Evolutionary conservation across 1,140 invertebrate genomes (phyloP), one percentile per base, ranked within the genome.

Genomic region (Lithobius niger): DNA sequence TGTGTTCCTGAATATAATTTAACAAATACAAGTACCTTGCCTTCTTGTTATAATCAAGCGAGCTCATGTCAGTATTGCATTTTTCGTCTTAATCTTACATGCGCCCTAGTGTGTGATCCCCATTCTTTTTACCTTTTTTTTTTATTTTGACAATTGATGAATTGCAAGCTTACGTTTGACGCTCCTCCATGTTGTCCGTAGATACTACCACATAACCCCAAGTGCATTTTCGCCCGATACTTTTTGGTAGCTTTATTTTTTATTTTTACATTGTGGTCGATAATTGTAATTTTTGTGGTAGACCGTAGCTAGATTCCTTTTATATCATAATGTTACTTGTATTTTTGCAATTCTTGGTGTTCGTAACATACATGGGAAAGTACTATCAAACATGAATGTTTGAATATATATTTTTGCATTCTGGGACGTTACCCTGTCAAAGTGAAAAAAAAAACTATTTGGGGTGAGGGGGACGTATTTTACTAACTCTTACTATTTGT

Each of bases 301-400:
- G 10, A 27, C 27, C 10, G 6, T 18, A 47, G 15, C 6, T 15
- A 47, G 44, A 21, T 47, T 47, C 44, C 15, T 18, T 47, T 47
- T 47, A 47, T 47, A 47, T 10, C 10, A 47, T 19, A 47, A 47
- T 15, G 44, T 18, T 47, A 22, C 15, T 18, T 47, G 44, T 47
- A 50, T 50, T 50, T 50, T 50, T 50, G 48, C 21, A 50, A 50
- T 25, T 50, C 24, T 50, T 27, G 48, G 27, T 50, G 48, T 50
- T 27, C 13, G 10, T 45, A 19, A 13, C 43, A 45, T 36, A 36
- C n/a, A 45, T 45, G 43, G 43, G 43, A 45, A 45, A 45, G 18
- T 45, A 45, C 19, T 45, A 45, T 45, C 43, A 45, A 45, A 45
- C 43, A n/a, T 45, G 19, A 19, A 45, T 45, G 43, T 45, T 45